Conservation (phyloP, 2,888 invertebrate genomes). For the Lasioglossum leucozonium region DNA sequence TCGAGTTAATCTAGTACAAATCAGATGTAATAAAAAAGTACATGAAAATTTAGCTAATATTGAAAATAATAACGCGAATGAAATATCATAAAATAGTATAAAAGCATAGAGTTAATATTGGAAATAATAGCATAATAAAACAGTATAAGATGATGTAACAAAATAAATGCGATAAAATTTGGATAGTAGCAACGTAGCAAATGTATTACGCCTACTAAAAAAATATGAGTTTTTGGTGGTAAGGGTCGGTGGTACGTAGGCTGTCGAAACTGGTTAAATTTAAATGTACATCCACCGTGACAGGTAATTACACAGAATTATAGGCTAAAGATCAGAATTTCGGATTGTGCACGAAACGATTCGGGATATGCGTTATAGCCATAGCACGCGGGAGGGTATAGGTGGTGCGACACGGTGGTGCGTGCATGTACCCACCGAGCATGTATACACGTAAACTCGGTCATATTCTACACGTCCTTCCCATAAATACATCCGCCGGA, state of each 20-base stretch:
- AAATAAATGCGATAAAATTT: neutral
- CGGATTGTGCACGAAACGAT: constrained; percentile 20
- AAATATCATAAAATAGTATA: too few species aligned
- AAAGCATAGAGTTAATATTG: neutral
- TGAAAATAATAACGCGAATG: too few species aligned
- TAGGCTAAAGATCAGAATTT: constrained; percentile 32
- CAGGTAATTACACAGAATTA: constrained; percentile 29
- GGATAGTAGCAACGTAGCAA: neutral
- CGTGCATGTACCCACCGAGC: neutral
- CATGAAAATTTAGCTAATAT: too few species aligned
- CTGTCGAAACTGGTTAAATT: neutral
- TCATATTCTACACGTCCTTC: constrained; percentile 35
- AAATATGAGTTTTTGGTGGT: neutral
- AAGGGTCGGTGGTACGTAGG: neutral
- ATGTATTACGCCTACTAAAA: fast-evolving
- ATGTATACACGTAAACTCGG: constrained; percentile 21
- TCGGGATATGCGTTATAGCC: neutral
- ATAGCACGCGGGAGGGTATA: neutral
- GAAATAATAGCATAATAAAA: neutral
- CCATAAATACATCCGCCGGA: constrained; percentile 35
- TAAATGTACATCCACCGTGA: neutral
- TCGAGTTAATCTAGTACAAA: too few species aligned
- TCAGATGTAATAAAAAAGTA: too few species aligned
- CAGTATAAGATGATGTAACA: neutral
- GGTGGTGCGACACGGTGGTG: constrained; percentile 1